phyloP scores from a whole-genome alignment of 37 sponge, comb jelly and placozoan species.

The Cladorhizidae sp. region DNA sequence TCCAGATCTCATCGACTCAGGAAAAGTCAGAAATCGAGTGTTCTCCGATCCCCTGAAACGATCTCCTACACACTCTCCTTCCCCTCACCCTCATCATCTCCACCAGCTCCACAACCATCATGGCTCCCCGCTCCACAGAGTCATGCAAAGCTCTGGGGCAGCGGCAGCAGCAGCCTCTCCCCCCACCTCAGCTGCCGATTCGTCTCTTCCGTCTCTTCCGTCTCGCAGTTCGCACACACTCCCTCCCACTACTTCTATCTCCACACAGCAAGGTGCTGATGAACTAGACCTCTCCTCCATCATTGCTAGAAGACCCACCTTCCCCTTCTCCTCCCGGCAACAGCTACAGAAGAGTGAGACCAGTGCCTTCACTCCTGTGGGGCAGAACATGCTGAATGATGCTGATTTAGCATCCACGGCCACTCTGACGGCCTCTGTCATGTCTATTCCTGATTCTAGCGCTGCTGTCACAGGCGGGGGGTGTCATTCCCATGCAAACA shows the following conservation, averaged over 20 bases:
- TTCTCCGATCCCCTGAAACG: conserved; percentile 28
- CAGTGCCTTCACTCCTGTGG: conserved; percentile 33
- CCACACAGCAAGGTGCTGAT: neutral
- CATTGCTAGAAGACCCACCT: conserved; percentile 37
- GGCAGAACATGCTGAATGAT: conserved; percentile 2
- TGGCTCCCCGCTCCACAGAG: conserved; percentile 21
- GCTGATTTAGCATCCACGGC: conserved; percentile 18
- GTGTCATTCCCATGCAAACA: neutral
- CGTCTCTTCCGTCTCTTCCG: neutral
- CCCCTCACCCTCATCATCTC: neutral
- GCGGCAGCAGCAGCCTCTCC: neutral
- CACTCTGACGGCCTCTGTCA: conserved; percentile 21
- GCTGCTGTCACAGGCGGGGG: neutral
- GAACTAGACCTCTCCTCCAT: conserved; percentile 1
- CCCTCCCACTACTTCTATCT: conserved; percentile 26
- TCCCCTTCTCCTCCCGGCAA: conserved; percentile 14
- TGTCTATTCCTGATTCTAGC: conserved; percentile 5
- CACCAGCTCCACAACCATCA: neutral
- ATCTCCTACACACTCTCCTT: conserved; percentile 39
- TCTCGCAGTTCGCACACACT: conserved; percentile 47
- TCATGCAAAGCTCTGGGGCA: neutral
- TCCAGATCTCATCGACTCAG: conserved; percentile 42
- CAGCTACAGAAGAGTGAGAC: conserved; percentile 22
- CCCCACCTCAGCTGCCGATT: neutral
- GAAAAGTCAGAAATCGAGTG: conserved; percentile 17